Percentiles rank a stretch among this genome's conserved stretches.
These are phyloP conservation scores for Turdus rufiventris DNA, from an alignment of 2,113 vertebrate species.

Conservation along the genomic window DNA sequence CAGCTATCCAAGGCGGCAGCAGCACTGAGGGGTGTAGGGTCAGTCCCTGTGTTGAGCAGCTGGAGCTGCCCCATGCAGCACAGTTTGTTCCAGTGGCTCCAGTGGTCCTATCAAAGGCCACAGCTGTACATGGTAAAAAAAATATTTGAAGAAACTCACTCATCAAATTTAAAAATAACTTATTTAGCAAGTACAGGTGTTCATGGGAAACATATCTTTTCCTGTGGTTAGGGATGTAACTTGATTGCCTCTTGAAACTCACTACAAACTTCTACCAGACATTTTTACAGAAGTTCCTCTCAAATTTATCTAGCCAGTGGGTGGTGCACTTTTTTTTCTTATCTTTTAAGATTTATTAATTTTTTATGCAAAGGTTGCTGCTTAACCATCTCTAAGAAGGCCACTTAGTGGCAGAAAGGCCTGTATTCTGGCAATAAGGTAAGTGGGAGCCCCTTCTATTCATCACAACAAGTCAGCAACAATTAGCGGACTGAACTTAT, in stretches of 20 bases:
- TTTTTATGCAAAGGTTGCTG: background rate
- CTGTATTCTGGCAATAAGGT: background rate
- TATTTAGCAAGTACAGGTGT: background rate
- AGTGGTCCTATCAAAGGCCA: rapidly evolving
- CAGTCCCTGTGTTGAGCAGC: rapidly evolving
- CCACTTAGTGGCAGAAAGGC: background rate
- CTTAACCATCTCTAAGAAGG: background rate
- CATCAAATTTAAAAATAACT: background rate
- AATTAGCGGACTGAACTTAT: background rate
- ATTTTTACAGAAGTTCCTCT: background rate
- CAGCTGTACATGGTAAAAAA: background rate
- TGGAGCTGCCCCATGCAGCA: rapidly evolving
- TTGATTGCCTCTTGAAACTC: background rate
- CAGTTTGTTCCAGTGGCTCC: background rate
- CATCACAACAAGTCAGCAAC: background rate
- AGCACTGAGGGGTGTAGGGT: background rate
- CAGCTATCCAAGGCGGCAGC: no score
- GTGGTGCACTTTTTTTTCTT: background rate
- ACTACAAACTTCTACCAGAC: background rate
- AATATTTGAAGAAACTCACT: background rate
- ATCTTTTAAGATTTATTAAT: background rate
- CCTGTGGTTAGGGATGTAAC: background rate
- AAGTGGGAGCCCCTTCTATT: background rate
- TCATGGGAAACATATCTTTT: background rate
- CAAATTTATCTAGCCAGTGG: background rate